Evolutionary conservation across 2,797 vertebrate species (phyloP).

Genomic region (Crocidura indochinensis): DNA sequence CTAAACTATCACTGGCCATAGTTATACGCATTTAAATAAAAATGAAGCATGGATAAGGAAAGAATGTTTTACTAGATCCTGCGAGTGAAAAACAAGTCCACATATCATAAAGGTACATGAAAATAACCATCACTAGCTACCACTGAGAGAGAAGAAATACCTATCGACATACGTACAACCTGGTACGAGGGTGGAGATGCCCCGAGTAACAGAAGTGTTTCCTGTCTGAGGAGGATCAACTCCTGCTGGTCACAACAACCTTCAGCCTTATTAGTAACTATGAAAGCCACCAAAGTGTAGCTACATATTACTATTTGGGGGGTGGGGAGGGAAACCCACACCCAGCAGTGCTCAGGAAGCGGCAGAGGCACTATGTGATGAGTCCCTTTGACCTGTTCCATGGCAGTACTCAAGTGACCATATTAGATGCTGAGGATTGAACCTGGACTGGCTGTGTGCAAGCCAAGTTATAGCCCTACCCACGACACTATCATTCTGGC

Average conservation of each 20-base stretch:
- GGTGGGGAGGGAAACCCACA: too few relatives aligned
- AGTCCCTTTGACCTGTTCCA: too few relatives aligned
- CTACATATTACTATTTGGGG: too few relatives aligned
- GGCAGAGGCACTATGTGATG: too few relatives aligned
- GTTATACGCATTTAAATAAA: conserved; percentile 25
- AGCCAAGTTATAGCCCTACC: too few relatives aligned
- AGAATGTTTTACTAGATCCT: conserved; percentile 7
- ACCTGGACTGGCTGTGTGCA: too few relatives aligned
- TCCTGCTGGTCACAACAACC: conserved; percentile 2
- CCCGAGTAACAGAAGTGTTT: not conserved
- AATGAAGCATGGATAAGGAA: conserved; percentile 24
- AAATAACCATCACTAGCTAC: not conserved
- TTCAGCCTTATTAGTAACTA: conserved; percentile 61
- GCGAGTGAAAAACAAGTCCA: conserved; percentile 15
- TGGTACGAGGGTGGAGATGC: not conserved
- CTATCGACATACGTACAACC: conserved; percentile 42
- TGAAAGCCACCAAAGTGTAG: conserved; percentile 21
- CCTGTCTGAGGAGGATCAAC: not conserved
- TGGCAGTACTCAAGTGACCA: too few relatives aligned
- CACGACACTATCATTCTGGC: too few relatives aligned
- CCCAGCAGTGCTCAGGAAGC: too few relatives aligned
- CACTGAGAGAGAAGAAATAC: not conserved
- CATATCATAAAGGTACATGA: not conserved
- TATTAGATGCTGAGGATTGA: too few relatives aligned
- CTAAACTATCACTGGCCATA: too few relatives aligned